Percentiles rank a stretch among this genome's conserved stretches.
These are phyloP conservation scores for Polyodon spathula DNA, from an alignment of 2,113 vertebrate genomes.

Conservation along the genomic window DNA sequence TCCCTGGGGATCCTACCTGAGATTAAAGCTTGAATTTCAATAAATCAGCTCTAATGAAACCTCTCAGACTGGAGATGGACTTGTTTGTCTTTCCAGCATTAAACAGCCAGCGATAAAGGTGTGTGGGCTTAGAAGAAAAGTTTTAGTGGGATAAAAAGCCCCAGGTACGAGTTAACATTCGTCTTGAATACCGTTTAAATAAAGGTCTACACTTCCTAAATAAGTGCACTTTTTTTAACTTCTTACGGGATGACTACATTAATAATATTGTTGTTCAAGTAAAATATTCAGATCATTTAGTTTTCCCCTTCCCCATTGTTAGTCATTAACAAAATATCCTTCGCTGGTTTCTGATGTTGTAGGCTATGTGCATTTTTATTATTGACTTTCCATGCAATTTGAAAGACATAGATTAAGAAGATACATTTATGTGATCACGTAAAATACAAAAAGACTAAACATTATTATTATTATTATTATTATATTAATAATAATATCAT, in stretches of 20 bases:
- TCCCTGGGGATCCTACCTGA: slow-evolving; percentile 67
- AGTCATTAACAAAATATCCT: neutral
- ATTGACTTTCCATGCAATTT: too few species aligned
- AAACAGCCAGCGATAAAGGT: slow-evolving; percentile 37
- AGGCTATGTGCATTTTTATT: too few species aligned
- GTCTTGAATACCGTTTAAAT: slow-evolving; percentile 39
- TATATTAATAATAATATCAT: too few species aligned
- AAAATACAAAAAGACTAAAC: too few species aligned
- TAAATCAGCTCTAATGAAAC: slow-evolving; percentile 61
- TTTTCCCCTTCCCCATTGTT: neutral
- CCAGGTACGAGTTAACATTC: slow-evolving; percentile 47
- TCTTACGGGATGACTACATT: neutral
- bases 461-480: neutral
- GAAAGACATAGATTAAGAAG: too few species aligned
- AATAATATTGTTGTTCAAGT: neutral
- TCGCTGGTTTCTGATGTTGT: neutral
- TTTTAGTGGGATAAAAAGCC: slow-evolving; percentile 44
- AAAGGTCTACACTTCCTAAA: too few species aligned
- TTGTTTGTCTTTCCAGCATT: slow-evolving; percentile 27
- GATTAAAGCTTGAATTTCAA: slow-evolving; percentile 69
- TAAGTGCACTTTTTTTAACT: slow-evolving; percentile 15
- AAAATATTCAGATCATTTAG: neutral
- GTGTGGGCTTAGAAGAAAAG: slow-evolving; percentile 9
- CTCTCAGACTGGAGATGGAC: slow-evolving; percentile 34
- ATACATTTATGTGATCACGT: too few species aligned